Base-by-base conservation (phyloP, 2,113 vertebrate genomes). In the Callionymus lyra region DNA sequence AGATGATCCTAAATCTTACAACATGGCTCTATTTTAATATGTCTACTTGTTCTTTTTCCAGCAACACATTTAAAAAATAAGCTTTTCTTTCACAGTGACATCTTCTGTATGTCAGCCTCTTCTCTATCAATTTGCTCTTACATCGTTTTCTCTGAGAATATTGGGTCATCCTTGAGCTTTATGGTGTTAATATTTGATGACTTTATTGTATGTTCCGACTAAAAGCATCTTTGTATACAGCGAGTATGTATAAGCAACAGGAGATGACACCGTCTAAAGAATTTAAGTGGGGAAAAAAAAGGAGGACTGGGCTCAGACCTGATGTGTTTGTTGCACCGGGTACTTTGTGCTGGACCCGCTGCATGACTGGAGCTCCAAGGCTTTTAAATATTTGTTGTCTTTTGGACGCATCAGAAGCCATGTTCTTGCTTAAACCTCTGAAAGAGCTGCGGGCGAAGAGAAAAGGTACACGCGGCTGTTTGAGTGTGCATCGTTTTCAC, bases 361-460 rank as follows among this genome's bases (percentile, higher is more conserved):
- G 51, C 39, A 52, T 58, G 55, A 57, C 56, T 32, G 17, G 62
- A 54, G 52, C 42, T 61, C 46, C 65, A 64, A 65, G 47, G 50
- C 55, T 51, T 10, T 17, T 41, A 11, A 11, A 12, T 19, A 12
- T 41, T 41, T 41, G 36, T 63, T 69, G 47, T 76, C 51, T 66
- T 65, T 64, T 6, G 48, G 68, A 71, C 74, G 56, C 70, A 41
- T 70, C 67, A 83, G 81, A 85, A 81, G 81, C 73, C 70, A 76
- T 78, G 71, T 79, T 85, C 59, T 82, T 86, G 66, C 62, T 83
- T 66, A 76, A 77, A 41, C 79, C 82, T 47, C 66, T 84, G 54
- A 84, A 80, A 82, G 82, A 79, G 49, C 80, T 86, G 45, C 77
- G 79, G 74, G 79, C 79, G 32, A 85, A 82, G 57, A 80, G 83